phyloP scores from a whole-genome alignment of 2,888 invertebrate species.

The Ochropleura leucogaster region DNA sequence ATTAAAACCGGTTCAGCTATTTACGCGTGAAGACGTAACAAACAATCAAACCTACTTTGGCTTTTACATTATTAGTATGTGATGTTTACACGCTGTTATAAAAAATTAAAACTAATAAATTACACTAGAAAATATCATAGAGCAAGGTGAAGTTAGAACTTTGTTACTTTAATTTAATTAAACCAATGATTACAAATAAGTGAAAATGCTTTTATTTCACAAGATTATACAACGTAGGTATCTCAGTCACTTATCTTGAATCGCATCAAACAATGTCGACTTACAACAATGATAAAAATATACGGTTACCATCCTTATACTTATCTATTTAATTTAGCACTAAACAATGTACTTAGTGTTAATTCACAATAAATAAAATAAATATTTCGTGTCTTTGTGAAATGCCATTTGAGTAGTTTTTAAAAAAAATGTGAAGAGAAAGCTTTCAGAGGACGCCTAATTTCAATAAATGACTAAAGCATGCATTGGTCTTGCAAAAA shows the following conservation, averaged over 20 bases:
- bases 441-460: background rate
- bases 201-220: background rate
- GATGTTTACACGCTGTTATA: background rate
- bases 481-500: background rate
- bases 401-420: background rate
- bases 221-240: background rate
- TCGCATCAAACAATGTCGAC: constrained; percentile 6
- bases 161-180: no score
- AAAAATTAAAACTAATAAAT: constrained; percentile 1
- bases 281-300: constrained; percentile 17
- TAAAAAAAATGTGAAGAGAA: background rate
- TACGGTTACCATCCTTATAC: background rate
- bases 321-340: background rate
- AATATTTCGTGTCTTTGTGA: background rate
- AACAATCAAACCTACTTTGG: no score
- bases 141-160: no score
- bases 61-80: no score
- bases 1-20: no score
- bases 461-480: background rate
- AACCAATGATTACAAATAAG: background rate
- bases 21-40: no score
- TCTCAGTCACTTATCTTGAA: constrained; percentile 22
- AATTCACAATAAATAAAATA: background rate
- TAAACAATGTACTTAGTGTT: background rate
- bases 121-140: background rate